These are phyloP conservation scores for Ophioninae sp. DNA, from an alignment of 2,888 invertebrate species.

Conservation along the genomic window DNA sequence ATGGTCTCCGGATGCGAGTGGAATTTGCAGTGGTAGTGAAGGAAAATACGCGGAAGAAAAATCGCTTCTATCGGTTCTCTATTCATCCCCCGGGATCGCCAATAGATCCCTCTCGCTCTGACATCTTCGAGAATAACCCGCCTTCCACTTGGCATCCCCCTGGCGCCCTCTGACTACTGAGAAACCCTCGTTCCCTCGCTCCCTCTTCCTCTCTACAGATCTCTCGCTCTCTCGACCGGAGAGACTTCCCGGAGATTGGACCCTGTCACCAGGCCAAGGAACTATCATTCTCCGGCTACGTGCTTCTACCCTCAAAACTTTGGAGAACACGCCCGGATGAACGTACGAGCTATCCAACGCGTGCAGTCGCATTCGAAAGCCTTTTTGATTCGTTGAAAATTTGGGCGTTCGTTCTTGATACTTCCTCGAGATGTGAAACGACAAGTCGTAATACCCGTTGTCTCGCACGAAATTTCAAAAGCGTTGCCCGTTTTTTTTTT, in stretches of 20 bases:
- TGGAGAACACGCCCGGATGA: slow-evolving; percentile 5
- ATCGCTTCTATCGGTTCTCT: slow-evolving; percentile 55
- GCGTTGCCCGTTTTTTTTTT: not conserved
- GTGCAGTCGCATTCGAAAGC: not conserved
- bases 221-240: slow-evolving; percentile 17
- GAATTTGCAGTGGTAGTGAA: slow-evolving; percentile 29
- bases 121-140: not conserved
- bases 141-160: slow-evolving; percentile 19
- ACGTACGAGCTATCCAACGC: not conserved
- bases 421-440: not conserved
- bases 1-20: slow-evolving; percentile 8
- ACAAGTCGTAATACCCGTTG: not conserved
- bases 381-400: not conserved
- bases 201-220: not conserved
- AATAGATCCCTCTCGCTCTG: slow-evolving; percentile 12
- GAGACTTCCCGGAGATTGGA: slow-evolving; percentile 69
- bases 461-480: no score
- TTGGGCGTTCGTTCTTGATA: not conserved
- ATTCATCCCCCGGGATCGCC: slow-evolving; percentile 47
- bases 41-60: slow-evolving; percentile 56
- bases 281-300: slow-evolving; percentile 70
- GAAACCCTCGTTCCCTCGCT: slow-evolving; percentile 4
- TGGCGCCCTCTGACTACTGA: not conserved
- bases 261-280: slow-evolving; percentile 73
- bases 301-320: slow-evolving; percentile 46